These are phyloP conservation scores for Tautogolabrus adspersus DNA, from an alignment of 2,113 vertebrate species.

Conservation along the genomic window DNA sequence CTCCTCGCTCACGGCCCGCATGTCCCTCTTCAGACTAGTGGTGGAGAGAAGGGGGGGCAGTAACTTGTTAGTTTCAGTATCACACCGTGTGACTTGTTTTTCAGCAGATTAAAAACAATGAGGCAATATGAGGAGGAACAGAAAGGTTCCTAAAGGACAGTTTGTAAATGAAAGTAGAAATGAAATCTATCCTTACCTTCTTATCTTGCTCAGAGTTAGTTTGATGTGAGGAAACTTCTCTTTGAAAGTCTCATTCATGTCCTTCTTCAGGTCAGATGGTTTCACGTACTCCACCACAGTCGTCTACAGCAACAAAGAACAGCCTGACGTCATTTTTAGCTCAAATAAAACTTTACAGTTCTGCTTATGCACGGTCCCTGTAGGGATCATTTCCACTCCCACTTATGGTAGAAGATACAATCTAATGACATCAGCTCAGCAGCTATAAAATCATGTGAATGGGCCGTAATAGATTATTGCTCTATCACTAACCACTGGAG, in stretches of 20 bases:
- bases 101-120: background rate
- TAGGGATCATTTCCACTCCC: background rate
- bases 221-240: slow-evolving; percentile 98
- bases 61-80: background rate
- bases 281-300: slow-evolving; percentile 98
- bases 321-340: background rate
- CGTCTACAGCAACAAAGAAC: slow-evolving; percentile 83
- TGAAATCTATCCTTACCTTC: slow-evolving; percentile 84
- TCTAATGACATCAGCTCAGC: slow-evolving; percentile 22
- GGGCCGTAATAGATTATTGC: slow-evolving; percentile 30
- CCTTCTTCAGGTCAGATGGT: slow-evolving; percentile 96
- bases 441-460: slow-evolving; percentile 34
- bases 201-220: slow-evolving; percentile 96
- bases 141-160: background rate
- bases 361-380: background rate
- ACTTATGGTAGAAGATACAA: background rate
- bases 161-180: background rate
- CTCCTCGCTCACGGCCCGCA: slow-evolving; percentile 93
- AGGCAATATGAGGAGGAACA: background rate
- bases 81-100: background rate
- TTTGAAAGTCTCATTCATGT: slow-evolving; percentile 98
- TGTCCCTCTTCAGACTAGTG: slow-evolving; percentile 93
- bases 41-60: background rate
- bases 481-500: background rate
- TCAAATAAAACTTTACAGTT: background rate